Evolutionary conservation across 2,113 vertebrate species (phyloP).

Genomic region (Chaetodon auriga): DNA sequence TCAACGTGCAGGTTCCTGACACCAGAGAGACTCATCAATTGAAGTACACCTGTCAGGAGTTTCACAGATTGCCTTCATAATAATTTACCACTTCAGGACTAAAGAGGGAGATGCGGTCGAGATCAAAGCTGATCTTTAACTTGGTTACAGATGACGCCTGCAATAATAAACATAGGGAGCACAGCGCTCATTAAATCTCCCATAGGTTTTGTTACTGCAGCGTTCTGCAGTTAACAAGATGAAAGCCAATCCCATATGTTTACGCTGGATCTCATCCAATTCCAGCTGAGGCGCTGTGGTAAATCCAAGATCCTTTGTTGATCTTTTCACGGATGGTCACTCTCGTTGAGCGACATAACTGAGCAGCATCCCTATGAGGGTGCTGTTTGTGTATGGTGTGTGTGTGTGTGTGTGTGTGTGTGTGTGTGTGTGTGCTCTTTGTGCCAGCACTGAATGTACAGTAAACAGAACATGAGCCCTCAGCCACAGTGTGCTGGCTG

Average conservation of each 20-base stretch:
- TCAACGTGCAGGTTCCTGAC: background rate
- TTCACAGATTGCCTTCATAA: background rate
- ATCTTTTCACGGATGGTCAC: conserved; percentile 30
- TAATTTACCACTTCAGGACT: background rate
- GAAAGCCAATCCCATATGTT: conserved; percentile 48
- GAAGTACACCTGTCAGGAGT: background rate
- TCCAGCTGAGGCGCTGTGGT: conserved; percentile 4
- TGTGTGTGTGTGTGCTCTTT: conserved; percentile 15
- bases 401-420: no score
- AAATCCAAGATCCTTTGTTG: conserved; percentile 52
- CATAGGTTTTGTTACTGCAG: conserved; percentile 11
- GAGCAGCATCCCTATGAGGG: conserved; percentile 24
- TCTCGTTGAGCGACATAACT: conserved; percentile 22
- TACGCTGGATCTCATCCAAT: conserved; percentile 49
- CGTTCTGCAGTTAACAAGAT: conserved; percentile 49
- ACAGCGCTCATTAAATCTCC: conserved; percentile 8
- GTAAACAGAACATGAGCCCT: conserved; percentile 42
- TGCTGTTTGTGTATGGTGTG: conserved; percentile 11
- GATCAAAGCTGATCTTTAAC: conserved; percentile 17
- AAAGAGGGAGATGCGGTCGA: conserved; percentile 10
- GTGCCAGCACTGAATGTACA: conserved; percentile 31
- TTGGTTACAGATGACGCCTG: conserved; percentile 12
- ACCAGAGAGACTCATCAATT: background rate
- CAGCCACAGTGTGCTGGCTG: background rate
- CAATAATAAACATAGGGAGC: conserved; percentile 9